Evolutionary conservation across 2,797 vertebrate species (phyloP).

Genomic region (Coendou prehensilis): DNA sequence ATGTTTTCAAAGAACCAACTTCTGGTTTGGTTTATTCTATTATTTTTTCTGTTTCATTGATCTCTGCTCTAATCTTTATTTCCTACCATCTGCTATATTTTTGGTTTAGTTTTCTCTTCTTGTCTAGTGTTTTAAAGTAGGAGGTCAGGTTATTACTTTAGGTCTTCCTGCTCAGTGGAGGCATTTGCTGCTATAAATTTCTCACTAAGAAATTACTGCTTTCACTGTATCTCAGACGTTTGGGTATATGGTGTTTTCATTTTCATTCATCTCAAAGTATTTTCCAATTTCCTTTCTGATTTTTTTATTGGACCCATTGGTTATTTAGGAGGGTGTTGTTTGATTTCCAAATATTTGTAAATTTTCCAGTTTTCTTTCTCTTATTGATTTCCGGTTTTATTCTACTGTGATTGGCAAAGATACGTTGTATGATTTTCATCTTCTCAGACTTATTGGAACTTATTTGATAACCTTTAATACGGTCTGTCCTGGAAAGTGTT

Average conservation of each 20-base stretch:
- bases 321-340: neutral
- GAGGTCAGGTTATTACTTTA: neutral
- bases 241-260: neutral
- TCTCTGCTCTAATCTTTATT: neutral
- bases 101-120: neutral
- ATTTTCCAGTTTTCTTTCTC: slow-evolving; percentile 10
- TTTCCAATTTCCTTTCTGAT: slow-evolving; percentile 30
- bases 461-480: neutral
- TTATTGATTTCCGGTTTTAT: slow-evolving; percentile 47
- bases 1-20: neutral
- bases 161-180: neutral
- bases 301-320: neutral
- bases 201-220: neutral
- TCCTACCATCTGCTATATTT: neutral
- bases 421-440: neutral
- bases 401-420: neutral
- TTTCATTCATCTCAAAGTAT: slow-evolving; percentile 32
- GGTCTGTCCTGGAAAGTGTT: no score
- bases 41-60: neutral
- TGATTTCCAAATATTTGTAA: slow-evolving; percentile 26
- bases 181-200: neutral
- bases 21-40: neutral
- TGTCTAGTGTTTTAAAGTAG: neutral
- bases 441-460: neutral
- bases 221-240: neutral